Conservation (phyloP, 2,888 invertebrate genomes). For the Tryphoninae sp. region DNA sequence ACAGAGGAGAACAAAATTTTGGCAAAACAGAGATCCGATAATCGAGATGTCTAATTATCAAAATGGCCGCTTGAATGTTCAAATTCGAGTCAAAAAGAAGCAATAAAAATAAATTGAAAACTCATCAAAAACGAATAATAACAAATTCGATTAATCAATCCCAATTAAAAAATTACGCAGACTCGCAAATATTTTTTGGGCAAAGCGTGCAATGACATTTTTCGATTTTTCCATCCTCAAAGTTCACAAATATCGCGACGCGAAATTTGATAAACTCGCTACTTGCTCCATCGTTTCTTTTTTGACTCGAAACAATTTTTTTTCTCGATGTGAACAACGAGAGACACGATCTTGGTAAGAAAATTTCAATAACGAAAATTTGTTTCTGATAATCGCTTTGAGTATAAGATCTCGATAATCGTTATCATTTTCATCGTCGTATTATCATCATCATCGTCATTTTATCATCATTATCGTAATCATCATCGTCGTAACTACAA, state of each 20-base stretch:
- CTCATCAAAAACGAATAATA: not conserved
- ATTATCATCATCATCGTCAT: not conserved
- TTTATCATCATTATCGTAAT: constrained; percentile 7
- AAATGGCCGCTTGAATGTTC: not conserved
- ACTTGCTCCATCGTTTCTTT: not conserved
- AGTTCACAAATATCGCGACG: too few relatives aligned
- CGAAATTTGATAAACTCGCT: not conserved
- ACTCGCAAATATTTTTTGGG: too few relatives aligned
- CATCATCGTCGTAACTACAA: constrained; percentile 42
- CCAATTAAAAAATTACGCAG: not conserved
- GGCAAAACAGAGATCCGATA: not conserved
- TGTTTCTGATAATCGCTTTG: constrained; percentile 20
- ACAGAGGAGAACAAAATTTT: constrained; percentile 37
- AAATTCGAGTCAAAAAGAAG: not conserved
- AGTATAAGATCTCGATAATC: constrained; percentile 35
- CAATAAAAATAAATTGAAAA: not conserved
- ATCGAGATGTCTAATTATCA: not conserved
- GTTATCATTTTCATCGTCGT: constrained; percentile 42
- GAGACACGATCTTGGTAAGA: not conserved
- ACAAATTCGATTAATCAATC: not conserved
- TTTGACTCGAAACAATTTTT: not conserved
- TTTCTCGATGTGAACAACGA: not conserved
- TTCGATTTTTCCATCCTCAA: too few relatives aligned
- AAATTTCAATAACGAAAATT: not conserved
- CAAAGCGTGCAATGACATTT: too few relatives aligned